Conservation (phyloP, 2,113 vertebrate species). For the Enhydra lutris region DNA sequence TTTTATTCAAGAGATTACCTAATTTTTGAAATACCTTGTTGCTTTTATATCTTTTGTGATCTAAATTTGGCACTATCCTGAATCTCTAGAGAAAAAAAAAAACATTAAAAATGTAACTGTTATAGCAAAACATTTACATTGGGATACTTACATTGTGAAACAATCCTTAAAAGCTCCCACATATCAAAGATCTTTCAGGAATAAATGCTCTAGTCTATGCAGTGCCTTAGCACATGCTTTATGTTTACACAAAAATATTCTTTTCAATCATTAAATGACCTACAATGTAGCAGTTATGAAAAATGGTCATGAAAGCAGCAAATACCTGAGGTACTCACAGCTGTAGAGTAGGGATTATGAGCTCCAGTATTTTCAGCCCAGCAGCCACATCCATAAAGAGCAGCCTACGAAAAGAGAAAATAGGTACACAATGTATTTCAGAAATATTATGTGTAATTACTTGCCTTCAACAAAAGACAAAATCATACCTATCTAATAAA, state of each 20-base stretch:
- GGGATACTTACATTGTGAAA: background rate
- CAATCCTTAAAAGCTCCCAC: background rate
- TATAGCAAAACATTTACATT: conserved; percentile 12
- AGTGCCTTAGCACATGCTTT: background rate
- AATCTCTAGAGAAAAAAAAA: conserved; percentile 22
- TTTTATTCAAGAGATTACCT: conserved; percentile 36
- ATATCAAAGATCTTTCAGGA: background rate
- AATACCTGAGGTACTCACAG: conserved; percentile 99
- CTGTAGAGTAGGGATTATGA: conserved; percentile 95
- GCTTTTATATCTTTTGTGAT: background rate
- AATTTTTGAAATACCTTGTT: background rate
- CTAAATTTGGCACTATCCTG: background rate
- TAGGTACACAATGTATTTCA: background rate
- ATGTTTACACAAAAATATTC: background rate
- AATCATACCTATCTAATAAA: conserved; percentile 14
- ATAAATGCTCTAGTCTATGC: background rate
- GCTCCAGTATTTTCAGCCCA: conserved; percentile 98
- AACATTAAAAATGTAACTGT: background rate
- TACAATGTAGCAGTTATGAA: conserved; percentile 51
- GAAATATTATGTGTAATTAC: background rate
- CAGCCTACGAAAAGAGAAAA: conserved; percentile 86
- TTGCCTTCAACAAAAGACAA: conserved; percentile 26
- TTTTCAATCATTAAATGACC: conserved; percentile 44
- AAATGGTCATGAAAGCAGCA: conserved; percentile 85
- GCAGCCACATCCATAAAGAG: conserved; percentile 99